Evolutionary conservation across 2,797 vertebrate genomes (phyloP).

Genomic region (Brotula barbata): DNA sequence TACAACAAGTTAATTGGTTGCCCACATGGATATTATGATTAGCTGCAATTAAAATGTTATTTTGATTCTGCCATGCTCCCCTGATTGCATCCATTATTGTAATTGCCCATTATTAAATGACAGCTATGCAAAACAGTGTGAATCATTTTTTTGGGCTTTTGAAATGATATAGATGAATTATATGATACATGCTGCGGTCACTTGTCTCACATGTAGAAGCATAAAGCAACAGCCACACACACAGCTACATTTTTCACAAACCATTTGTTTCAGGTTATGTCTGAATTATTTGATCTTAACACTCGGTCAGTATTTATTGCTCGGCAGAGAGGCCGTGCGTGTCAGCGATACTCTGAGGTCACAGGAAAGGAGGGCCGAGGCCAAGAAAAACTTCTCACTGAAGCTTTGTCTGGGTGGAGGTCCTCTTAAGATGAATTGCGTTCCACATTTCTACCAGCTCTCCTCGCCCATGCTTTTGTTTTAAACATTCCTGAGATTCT

Average conservation of each 20-base stretch:
- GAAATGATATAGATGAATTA: background rate
- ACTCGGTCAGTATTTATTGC: constrained; percentile 45
- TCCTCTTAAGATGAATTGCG: constrained; percentile 42
- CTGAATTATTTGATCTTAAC: constrained; percentile 32
- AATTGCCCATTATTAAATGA: constrained; percentile 39
- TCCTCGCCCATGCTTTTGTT: constrained; percentile 49
- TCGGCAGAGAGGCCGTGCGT: constrained; percentile 20
- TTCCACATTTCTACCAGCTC: constrained; percentile 32
- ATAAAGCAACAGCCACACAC: constrained; percentile 12
- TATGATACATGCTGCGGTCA: too few species aligned
- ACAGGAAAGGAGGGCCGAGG: constrained; percentile 31
- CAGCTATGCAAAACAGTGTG: constrained; percentile 18
- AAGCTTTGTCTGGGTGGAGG: constrained; percentile 47
- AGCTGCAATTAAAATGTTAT: constrained; percentile 40
- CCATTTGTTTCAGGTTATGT: constrained; percentile 5
- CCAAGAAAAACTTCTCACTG: constrained; percentile 45
- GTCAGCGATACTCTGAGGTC: constrained; percentile 43
- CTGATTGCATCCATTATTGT: constrained; percentile 54
- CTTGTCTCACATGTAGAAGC: too few species aligned
- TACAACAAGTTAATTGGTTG: constrained; percentile 35
- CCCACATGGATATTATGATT: constrained; percentile 24
- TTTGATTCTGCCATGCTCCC: constrained; percentile 41
- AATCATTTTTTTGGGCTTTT: constrained; percentile 12
- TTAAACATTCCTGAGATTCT: constrained; percentile 55
- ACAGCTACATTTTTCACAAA: constrained; percentile 1